phyloP scores from a whole-genome alignment of 1,140 invertebrate species.

The Tetraneura akinire region DNA sequence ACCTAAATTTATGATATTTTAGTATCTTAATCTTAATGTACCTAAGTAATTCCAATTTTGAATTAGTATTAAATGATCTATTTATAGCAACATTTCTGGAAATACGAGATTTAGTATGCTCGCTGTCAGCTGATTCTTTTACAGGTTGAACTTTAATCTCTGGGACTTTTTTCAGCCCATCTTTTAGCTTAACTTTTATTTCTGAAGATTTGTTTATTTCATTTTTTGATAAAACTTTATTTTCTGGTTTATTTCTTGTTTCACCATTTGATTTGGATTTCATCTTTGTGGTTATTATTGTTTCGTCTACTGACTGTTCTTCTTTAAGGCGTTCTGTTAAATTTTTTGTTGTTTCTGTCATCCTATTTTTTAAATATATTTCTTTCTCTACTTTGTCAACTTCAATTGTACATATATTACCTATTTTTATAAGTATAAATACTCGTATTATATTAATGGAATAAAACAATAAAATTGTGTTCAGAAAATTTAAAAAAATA shows the following conservation, averaged over 20 bases:
- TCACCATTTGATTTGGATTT: not conserved
- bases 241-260: not conserved
- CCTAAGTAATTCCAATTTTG: slow-evolving; percentile 37
- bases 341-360: slow-evolving; percentile 19
- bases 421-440: not conserved
- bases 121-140: not conserved
- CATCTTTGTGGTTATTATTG: not conserved
- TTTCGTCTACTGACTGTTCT: not conserved
- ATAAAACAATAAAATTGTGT: slow-evolving; percentile 1
- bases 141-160: slow-evolving; percentile 25
- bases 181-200: not conserved
- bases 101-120: slow-evolving; percentile 14
- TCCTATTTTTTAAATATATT: not conserved
- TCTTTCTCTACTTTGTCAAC: not conserved
- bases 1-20: not conserved
- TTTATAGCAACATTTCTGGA: slow-evolving; percentile 44
- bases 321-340: not conserved
- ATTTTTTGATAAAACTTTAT: not conserved
- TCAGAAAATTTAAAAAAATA: not conserved
- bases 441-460: slow-evolving; percentile 2
- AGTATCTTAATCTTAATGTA: not conserved
- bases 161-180: slow-evolving; percentile 14
- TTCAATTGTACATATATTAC: slow-evolving; percentile 33
- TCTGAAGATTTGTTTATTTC: not conserved
- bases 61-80: slow-evolving; percentile 40